A percentile compares a stretch with the other conserved stretches of the same genome.
Evolutionary conservation across 2,113 vertebrate genomes (phyloP).

Genomic region (Heptranchias perlo): DNA sequence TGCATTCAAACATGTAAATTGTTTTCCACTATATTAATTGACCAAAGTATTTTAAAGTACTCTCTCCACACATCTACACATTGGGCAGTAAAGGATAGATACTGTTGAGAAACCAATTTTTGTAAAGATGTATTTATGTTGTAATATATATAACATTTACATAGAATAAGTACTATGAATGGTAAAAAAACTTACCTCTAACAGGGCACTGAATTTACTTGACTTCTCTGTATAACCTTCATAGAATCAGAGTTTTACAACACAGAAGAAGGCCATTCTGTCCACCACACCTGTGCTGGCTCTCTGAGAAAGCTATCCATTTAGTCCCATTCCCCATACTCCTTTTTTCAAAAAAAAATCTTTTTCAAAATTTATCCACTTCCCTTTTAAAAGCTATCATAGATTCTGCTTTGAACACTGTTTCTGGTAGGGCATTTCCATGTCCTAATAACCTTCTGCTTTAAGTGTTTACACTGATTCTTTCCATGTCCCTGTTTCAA

Average conservation of each 20-base stretch:
- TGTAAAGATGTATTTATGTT: background rate
- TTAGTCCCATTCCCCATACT: background rate
- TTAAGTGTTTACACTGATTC: no score
- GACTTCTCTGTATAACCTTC: background rate
- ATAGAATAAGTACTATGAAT: background rate
- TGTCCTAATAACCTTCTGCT: background rate
- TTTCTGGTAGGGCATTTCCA: background rate
- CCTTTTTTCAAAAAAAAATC: no score
- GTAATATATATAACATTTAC: background rate
- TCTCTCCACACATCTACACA: no score
- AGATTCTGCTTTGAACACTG: background rate
- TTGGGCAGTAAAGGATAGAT: no score
- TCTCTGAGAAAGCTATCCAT: background rate
- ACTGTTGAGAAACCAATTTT: background rate
- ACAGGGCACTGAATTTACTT: no score
- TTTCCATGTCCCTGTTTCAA: no score
- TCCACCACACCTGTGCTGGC: background rate
- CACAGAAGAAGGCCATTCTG: background rate
- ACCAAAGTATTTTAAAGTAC: no score
- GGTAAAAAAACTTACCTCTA: no score
- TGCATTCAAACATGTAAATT: no score
- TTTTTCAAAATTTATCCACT: no score
- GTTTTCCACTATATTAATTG: no score
- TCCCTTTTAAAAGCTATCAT: background rate
- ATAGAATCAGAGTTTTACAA: background rate